Evolutionary conservation across 2,888 invertebrate genomes (phyloP).

Genomic region (Mycogona germanica): DNA sequence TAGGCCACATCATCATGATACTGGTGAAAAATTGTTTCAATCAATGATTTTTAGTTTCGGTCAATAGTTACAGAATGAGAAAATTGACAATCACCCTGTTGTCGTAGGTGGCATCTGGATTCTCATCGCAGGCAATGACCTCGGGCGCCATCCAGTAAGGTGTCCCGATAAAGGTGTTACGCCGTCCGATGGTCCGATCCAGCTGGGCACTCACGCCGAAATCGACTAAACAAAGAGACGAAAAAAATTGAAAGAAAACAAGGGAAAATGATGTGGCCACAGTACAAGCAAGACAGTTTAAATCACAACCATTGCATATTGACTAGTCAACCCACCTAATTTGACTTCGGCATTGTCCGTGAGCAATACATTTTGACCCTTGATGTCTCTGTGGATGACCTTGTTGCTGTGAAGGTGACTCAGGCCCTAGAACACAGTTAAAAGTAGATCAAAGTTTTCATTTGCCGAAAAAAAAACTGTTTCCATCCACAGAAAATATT

Average conservation of each 20-base stretch:
- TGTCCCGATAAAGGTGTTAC: conserved; percentile 98
- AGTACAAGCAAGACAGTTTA: neutral
- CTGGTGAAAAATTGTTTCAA: neutral
- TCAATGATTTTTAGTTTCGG: too few relatives aligned
- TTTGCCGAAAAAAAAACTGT: too few relatives aligned
- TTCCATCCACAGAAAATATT: too few relatives aligned
- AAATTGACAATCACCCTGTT: conserved; percentile 47
- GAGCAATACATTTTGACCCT: conserved; percentile 96
- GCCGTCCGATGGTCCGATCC: conserved; percentile 94
- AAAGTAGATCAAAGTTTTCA: too few relatives aligned
- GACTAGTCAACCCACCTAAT: conserved; percentile 57
- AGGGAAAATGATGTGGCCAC: neutral
- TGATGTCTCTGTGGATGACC: conserved; percentile 99
- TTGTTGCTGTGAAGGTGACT: conserved; percentile 97
- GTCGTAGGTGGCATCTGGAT: conserved; percentile 99
- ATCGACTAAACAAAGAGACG: conserved; percentile 58
- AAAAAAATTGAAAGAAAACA: neutral
- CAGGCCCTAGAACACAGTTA: conserved; percentile 62
- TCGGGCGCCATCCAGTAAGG: conserved; percentile 99
- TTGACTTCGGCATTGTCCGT: conserved; percentile 99
- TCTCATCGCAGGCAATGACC: conserved; percentile 99
- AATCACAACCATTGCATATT: neutral
- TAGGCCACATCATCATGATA: neutral
- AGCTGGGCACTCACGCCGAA: conserved; percentile 99
- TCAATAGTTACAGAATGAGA: too few relatives aligned